Evolutionary conservation across 2,797 vertebrate genomes (phyloP), one percentile per base, ranked within the genome.

Genomic region (Notamacropus eugenii): DNA sequence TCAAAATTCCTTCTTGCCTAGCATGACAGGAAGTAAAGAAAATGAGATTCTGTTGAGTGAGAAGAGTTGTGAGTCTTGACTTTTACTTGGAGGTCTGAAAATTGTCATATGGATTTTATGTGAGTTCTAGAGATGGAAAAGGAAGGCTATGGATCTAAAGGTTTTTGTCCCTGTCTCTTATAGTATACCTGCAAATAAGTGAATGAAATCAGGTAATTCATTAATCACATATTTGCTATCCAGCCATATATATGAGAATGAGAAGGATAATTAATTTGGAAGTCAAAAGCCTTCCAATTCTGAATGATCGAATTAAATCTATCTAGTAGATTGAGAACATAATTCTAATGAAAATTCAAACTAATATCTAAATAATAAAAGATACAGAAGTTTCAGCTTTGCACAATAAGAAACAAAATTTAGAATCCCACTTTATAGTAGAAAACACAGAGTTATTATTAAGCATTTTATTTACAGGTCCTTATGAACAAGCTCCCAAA

Each of bases 91-190:
- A 11, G 46, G 10, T 92, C 93, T 95, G 94, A 94, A 95, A 96
- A 82, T 22, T 97, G 95, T 97, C 74, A 57, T 96, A 57, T 91
- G 31, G 56, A 92, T 50, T 93, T 31, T 93, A 55, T 90, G n/a
- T 93, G 91, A 93, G 94, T 62, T 54, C 40, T 97, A 93, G 31
- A 28, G 52, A 82, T 95, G 58, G 95, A 16, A 24, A 55, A 59
- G 67, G 62, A 58, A 96, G 59, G 52, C 92, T 96, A 94, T 54
- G 34, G 92, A 52, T 94, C 91, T 96, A 97, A 95, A 96, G 29
- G 87, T 93, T 92, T 54, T 97, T 93, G 57, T 93, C 31, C 12
- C 9, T 94, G 90, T 16, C 90, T 97, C 57, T 58, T 93, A 46
- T 58, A 96, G 40, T 27, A 95, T 96, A 54, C 0, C n/a, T 56